Percentiles rank a stretch among this genome's conserved stretches.
phyloP scores from a whole-genome alignment of 2,797 vertebrate genomes.

The Squalus acanthias region DNA sequence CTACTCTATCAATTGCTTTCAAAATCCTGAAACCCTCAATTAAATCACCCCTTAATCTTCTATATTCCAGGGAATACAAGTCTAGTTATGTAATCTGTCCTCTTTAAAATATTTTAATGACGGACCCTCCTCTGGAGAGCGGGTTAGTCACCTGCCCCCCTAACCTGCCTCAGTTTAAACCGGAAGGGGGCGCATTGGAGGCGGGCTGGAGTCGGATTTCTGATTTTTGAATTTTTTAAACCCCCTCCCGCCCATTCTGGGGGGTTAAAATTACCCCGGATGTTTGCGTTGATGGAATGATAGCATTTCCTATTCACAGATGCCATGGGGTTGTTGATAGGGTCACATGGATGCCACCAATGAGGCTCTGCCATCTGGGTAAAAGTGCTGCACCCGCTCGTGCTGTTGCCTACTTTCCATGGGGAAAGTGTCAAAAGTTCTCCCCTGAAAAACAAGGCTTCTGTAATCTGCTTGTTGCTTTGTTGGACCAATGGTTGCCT shows the following conservation, averaged over 20 bases:
- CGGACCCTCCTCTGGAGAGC: background rate
- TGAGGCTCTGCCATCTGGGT: background rate
- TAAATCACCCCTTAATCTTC: background rate
- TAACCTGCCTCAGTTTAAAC: background rate
- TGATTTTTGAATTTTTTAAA: background rate
- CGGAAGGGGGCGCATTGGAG: background rate
- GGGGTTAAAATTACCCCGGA: background rate
- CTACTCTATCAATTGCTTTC: background rate
- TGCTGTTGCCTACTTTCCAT: background rate
- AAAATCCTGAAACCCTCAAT: background rate
- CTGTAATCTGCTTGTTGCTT: background rate
- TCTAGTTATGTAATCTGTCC: background rate
- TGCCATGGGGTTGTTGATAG: background rate
- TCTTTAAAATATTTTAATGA: background rate
- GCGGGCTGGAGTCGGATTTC: background rate
- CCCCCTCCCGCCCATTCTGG: background rate
- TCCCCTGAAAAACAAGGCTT: background rate
- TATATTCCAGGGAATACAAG: background rate
- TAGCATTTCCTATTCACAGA: background rate
- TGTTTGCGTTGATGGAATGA: background rate
- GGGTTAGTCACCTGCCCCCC: background rate
- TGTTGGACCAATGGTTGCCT: background rate
- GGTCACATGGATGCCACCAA: background rate
- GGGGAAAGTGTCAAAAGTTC: background rate
- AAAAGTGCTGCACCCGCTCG: background rate